phyloP scores from a whole-genome alignment of 2,888 invertebrate species.

The Nephrotoma flavescens region DNA sequence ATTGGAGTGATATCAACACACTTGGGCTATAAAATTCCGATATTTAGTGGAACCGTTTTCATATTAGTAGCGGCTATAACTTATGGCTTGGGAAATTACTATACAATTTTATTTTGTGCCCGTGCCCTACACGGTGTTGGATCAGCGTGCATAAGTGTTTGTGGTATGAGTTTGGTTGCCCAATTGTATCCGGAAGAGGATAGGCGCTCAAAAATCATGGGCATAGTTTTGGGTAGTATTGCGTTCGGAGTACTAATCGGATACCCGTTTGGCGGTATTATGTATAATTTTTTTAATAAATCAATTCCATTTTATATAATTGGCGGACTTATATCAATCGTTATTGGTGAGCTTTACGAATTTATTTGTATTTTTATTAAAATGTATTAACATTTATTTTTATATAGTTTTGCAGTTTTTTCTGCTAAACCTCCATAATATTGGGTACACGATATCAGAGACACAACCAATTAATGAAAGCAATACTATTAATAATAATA shows the following conservation, averaged over 20 bases:
- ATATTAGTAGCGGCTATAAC: constrained; percentile 54
- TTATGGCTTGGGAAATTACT: constrained; percentile 59
- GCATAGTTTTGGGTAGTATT: constrained; percentile 63
- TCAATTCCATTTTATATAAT: constrained; percentile 58
- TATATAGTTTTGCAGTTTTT: background rate
- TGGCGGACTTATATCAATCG: constrained; percentile 39
- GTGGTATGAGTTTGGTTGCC: constrained; percentile 70
- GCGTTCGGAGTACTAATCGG: constrained; percentile 68
- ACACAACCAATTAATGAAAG: background rate
- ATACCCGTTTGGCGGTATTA: constrained; percentile 65
- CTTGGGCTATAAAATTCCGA: constrained; percentile 50
- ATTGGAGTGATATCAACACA: constrained; percentile 52
- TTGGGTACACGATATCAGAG: background rate
- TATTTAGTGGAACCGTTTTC: constrained; percentile 52
- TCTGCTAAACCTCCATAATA: background rate
- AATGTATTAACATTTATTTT: background rate
- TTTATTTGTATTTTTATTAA: background rate
- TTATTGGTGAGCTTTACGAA: constrained; percentile 28
- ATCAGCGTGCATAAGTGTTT: constrained; percentile 63
- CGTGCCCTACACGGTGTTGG: constrained; percentile 66
- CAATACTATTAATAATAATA: background rate
- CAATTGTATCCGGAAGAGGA: constrained; percentile 32
- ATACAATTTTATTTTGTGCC: constrained; percentile 51
- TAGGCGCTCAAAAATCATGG: constrained; percentile 52
- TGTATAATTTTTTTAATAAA: constrained; percentile 63